Percentiles rank a stretch among this genome's conserved stretches.
Conservation (phyloP, 2,113 vertebrate genomes). For the Caracal caracal region DNA sequence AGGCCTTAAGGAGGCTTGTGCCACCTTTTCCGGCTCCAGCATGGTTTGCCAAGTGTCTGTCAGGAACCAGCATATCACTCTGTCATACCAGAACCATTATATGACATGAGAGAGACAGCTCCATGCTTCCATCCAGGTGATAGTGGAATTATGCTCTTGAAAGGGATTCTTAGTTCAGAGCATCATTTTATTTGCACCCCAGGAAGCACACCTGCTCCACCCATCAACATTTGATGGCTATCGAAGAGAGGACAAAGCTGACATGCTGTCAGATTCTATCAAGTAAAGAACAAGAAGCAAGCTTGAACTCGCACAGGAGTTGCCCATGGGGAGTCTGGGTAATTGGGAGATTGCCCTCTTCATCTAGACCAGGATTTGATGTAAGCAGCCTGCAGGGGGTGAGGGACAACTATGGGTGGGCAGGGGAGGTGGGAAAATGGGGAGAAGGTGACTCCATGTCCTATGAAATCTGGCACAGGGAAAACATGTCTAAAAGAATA, state of each 20-base stretch:
- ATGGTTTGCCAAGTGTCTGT: not conserved
- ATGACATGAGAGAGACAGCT: conserved; percentile 13
- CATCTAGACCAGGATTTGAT: conserved; percentile 16
- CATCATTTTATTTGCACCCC: conserved; percentile 51
- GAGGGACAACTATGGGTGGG: not conserved
- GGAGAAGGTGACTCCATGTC: not conserved
- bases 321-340: conserved; percentile 20
- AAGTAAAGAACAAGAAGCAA: conserved; percentile 56
- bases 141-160: not conserved
- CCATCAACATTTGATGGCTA: conserved; percentile 66
- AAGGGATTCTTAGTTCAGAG: conserved; percentile 25
- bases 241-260: conserved; percentile 37
- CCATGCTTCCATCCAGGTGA: not conserved
- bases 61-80: not conserved
- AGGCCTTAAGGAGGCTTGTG: not conserved
- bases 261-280: conserved; percentile 60
- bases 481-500: not conserved
- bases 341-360: conserved; percentile 41
- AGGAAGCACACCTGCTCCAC: conserved; percentile 62
- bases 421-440: not conserved
- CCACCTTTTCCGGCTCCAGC: not conserved
- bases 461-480: not conserved
- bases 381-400: not conserved
- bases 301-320: not conserved
- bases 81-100: not conserved